Evolutionary conservation across 2,113 vertebrate genomes (phyloP).

Genomic region (Menura novaehollandiae): DNA sequence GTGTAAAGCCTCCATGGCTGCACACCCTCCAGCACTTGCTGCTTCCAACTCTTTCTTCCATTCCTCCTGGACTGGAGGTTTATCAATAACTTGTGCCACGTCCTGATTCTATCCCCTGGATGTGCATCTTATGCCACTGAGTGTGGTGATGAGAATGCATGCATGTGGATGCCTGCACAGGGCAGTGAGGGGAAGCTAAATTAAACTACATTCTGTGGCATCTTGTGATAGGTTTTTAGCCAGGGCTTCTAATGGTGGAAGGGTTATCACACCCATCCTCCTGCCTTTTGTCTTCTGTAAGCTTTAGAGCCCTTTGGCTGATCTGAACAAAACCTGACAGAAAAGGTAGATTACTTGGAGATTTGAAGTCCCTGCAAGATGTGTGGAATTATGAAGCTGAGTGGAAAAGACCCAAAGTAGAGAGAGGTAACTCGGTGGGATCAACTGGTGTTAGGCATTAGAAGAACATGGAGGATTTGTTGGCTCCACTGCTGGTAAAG

Average conservation of each 20-base stretch:
- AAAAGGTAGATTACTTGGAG: neutral
- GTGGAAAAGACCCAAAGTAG: neutral
- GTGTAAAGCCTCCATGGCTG: conserved; percentile 20
- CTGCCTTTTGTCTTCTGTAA: conserved; percentile 23
- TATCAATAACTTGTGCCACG: neutral
- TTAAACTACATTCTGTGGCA: neutral
- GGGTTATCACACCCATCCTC: neutral
- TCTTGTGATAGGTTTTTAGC: neutral
- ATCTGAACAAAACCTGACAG: neutral
- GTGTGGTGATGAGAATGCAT: neutral
- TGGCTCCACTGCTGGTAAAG: neutral
- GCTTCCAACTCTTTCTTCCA: neutral
- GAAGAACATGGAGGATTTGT: neutral
- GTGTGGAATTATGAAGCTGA: conserved; percentile 3
- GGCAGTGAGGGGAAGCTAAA: neutral
- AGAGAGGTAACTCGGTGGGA: neutral
- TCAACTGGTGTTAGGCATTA: neutral
- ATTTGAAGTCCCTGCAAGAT: neutral
- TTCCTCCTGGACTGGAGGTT: neutral
- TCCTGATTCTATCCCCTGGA: neutral
- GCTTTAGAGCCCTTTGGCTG: neutral
- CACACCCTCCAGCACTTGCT: neutral
- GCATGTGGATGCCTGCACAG: neutral
- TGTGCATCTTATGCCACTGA: neutral
- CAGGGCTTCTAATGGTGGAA: neutral